A percentile compares a stretch with the other conserved stretches of the same genome.
Conservation (phyloP, 2,888 invertebrate species). For the Ctena decussata region DNA sequence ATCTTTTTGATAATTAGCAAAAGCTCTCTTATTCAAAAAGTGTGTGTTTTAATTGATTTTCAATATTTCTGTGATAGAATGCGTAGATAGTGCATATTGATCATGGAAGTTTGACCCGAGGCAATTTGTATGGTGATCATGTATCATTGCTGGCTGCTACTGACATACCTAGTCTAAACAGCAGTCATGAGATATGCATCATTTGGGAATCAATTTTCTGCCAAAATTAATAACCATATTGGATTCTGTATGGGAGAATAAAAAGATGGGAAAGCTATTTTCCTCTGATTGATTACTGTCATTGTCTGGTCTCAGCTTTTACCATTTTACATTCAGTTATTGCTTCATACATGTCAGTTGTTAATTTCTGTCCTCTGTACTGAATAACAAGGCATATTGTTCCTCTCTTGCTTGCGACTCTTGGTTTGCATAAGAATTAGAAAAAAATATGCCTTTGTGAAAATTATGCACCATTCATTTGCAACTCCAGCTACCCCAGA, state of each 20-base stretch:
- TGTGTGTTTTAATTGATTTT: no score
- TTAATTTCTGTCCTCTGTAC: background rate
- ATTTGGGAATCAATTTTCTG: constrained; percentile 16
- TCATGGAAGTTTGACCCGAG: background rate
- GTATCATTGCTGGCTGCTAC: no score
- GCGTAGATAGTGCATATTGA: background rate
- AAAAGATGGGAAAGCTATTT: background rate
- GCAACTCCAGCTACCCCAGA: no score
- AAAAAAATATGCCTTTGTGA: no score
- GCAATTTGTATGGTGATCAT: no score
- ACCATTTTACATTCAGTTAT: background rate
- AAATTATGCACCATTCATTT: no score
- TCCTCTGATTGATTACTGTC: background rate
- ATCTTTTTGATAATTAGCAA: no score
- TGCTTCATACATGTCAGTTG: background rate
- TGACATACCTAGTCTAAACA: background rate
- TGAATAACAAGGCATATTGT: no score
- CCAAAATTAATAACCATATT: constrained; percentile 2
- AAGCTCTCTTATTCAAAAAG: no score
- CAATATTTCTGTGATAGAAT: background rate
- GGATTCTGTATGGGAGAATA: background rate
- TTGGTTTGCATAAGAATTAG: no score
- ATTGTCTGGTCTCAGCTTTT: background rate
- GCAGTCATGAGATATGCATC: constrained; percentile 1
- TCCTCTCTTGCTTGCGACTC: no score